These are phyloP conservation scores for Halcyon chelicuti DNA, from an alignment of 2,797 vertebrate genomes.

Conservation along the genomic window DNA sequence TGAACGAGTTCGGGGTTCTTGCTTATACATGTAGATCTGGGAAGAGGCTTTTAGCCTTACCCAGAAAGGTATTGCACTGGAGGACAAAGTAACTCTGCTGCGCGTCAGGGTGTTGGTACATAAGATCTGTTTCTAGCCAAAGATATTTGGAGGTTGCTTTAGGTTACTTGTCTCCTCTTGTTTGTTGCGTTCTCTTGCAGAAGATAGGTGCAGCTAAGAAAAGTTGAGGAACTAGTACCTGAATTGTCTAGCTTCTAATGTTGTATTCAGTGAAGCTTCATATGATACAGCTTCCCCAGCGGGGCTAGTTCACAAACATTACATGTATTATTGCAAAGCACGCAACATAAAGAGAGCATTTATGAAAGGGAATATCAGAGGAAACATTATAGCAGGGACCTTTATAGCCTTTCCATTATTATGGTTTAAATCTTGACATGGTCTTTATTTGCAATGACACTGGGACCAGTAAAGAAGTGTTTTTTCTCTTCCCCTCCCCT, in stretches of 20 bases:
- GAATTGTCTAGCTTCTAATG: constrained; percentile 1
- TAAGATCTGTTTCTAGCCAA: background rate
- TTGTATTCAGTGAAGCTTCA: constrained; percentile 39
- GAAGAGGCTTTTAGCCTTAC: background rate
- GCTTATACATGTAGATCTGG: background rate
- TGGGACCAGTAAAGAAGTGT: constrained; percentile 71
- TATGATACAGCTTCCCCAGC: constrained; percentile 26
- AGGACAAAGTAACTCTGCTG: background rate
- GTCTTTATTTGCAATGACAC: constrained; percentile 75
- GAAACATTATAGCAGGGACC: constrained; percentile 77
- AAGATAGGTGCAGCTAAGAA: background rate
- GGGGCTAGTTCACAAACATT: constrained; percentile 7
- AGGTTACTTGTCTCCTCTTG: background rate
- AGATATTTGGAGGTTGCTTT: background rate
- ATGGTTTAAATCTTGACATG: constrained; percentile 80
- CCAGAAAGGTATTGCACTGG: background rate
- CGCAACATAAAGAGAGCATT: constrained; percentile 72
- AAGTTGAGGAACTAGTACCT: constrained; percentile 21
- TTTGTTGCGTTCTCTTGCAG: background rate
- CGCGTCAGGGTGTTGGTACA: background rate
- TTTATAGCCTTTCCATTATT: constrained; percentile 81
- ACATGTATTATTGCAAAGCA: constrained; percentile 60
- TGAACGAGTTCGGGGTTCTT: background rate
- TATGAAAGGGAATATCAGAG: constrained; percentile 78
- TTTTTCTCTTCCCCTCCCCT: constrained; percentile 24